phyloP scores from a whole-genome alignment of 2,888 invertebrate species.

The Chrysina gloriosa region DNA sequence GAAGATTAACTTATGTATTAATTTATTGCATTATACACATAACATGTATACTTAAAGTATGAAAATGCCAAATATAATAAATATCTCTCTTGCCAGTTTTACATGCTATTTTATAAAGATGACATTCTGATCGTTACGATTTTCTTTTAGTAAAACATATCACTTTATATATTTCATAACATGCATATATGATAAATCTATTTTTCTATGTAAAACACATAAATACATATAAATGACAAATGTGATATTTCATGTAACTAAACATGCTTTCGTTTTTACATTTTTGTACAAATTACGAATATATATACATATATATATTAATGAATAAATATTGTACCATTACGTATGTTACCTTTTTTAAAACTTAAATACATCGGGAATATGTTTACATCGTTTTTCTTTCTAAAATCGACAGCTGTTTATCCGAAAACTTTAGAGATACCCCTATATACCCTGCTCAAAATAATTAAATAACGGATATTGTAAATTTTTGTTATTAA shows the following conservation, averaged over 20 bases:
- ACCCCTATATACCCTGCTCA: too few relatives aligned
- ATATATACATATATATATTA: constrained; percentile 3
- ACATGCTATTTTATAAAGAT: constrained; percentile 15
- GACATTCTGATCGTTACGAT: constrained; percentile 4
- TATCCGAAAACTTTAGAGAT: too few relatives aligned
- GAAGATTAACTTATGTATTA: constrained; percentile 9
- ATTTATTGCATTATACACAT: constrained; percentile 19
- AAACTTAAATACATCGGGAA: neutral
- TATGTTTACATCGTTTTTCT: neutral
- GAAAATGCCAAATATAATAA: constrained; percentile 3
- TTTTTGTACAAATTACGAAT: constrained; percentile 29
- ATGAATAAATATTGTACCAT: constrained; percentile 11
- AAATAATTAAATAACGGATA: too few relatives aligned
- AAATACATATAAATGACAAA: constrained; percentile 31
- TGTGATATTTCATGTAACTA: constrained; percentile 33
- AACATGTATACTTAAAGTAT: constrained; percentile 24
- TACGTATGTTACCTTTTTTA: constrained; percentile 3
- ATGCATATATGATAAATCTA: constrained; percentile 24
- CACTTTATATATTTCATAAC: constrained; percentile 28
- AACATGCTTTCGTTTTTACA: constrained; percentile 32
- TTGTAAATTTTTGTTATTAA: too few relatives aligned
- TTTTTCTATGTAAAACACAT: constrained; percentile 31
- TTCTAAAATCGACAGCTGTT: too few relatives aligned
- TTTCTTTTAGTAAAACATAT: constrained; percentile 26
- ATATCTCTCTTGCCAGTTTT: constrained; percentile 19